Conservation (phyloP, 2,888 invertebrate species). For the Drosophila aldrichi region DNA sequence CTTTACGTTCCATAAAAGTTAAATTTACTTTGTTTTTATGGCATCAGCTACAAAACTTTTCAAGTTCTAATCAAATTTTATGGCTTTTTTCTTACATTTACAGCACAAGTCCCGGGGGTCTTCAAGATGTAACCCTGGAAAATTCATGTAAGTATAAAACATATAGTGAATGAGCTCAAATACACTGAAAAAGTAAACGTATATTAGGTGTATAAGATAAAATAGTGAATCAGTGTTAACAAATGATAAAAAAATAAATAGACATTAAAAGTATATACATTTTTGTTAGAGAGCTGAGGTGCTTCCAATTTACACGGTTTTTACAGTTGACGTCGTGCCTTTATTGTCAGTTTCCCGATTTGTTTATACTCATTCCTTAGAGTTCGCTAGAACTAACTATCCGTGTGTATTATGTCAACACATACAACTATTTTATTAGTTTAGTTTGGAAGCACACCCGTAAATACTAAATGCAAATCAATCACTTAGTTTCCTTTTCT, state of each 20-base stretch:
- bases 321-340: too few species aligned
- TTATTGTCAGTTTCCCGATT: too few species aligned
- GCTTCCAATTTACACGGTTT: too few species aligned
- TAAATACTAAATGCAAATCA: constrained; percentile 33
- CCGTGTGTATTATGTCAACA: constrained; percentile 19
- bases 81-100: constrained; percentile 76
- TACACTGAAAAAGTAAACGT: too few species aligned
- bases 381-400: neutral
- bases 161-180: neutral
- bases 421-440: constrained; percentile 13
- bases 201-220: too few species aligned
- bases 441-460: constrained; percentile 52
- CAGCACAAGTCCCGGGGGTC: constrained; percentile 90
- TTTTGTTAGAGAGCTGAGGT: too few species aligned
- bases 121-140: constrained; percentile 89
- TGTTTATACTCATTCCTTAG: too few species aligned
- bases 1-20: neutral
- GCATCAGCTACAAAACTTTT: neutral
- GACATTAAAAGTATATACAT: too few species aligned
- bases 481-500: constrained; percentile 25
- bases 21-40: neutral
- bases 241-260: too few species aligned
- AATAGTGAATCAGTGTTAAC: too few species aligned
- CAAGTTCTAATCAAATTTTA: constrained; percentile 1
- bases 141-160: constrained; percentile 83